Base-by-base conservation (phyloP, 2,113 vertebrate species). In the Crocuta crocuta region DNA sequence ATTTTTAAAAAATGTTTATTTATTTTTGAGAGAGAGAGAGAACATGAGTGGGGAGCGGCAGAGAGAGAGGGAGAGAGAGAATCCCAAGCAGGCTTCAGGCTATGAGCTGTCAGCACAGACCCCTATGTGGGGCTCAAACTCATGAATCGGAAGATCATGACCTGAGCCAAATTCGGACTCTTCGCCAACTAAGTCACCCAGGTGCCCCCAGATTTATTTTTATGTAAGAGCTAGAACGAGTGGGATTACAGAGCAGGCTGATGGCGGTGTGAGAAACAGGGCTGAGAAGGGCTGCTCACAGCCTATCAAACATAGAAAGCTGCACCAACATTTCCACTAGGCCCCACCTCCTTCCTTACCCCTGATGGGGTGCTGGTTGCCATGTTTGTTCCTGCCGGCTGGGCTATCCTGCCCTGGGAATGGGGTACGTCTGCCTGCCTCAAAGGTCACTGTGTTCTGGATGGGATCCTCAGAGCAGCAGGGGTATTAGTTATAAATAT, bases 381-480 rank as follows among this genome's bases (percentile, higher is more conserved):
- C 68, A 28, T 55, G 79, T 84, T 17, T 84, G 28, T 53, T 66
- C 23, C 58, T 7, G 5, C 24, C 66, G 39, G 82, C 88, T 23
- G 66, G 96, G 81, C 70, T 89, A 94, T 95, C 76, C 76, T 66
- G 76, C 89, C 50, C 90, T 86, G 80, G 89, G 53, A 45, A 45
- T 6, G 10, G 71, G 11, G 26, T 13, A 23, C 4, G 2, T 10
- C 68, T 80, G 81, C 23, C 73, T 61, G 43, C n/a, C 58, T 70
- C 79, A 94, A 31, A 97, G 86, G n/a, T 94, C 97, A 74, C 6
- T 28, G 68, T n/a, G 78, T 87, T 66, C 92, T 88, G 50, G 80
- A 79, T 70, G 58, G 87, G 10, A 66, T 66, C 79, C 92, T 65
- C 31, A 21, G 80, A 73, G 82, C 58, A 92, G 58, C 74, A 93